Conservation (phyloP, 2,888 invertebrate genomes). For the Oxyteleia sp. region DNA sequence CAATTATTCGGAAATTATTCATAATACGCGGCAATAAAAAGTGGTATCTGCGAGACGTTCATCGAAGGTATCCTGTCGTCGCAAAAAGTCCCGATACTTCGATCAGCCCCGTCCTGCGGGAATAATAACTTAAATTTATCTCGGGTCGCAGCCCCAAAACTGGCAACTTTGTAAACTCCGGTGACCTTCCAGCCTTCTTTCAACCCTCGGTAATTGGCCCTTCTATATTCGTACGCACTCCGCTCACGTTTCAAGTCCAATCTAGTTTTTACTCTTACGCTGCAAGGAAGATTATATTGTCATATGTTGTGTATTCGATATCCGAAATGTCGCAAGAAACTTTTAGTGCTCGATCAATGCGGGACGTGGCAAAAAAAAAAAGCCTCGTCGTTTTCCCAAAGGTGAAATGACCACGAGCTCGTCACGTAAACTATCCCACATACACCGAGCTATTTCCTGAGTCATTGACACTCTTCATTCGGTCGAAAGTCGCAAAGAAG, state of each 20-base stretch:
- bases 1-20: neutral
- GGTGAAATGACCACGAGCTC: constrained; percentile 47
- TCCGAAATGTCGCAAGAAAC: constrained; percentile 58
- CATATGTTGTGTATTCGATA: constrained; percentile 60
- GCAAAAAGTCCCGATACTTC: constrained; percentile 12
- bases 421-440: constrained; percentile 48
- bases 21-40: neutral
- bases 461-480: constrained; percentile 46
- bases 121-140: constrained; percentile 28
- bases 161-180: constrained; percentile 21
- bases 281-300: constrained; percentile 43
- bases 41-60: neutral
- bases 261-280: constrained; percentile 61
- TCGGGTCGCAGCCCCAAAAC: constrained; percentile 25
- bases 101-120: constrained; percentile 23
- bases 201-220: constrained; percentile 32
- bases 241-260: constrained; percentile 65
- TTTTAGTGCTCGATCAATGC: constrained; percentile 43
- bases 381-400: constrained; percentile 32
- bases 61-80: neutral
- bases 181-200: constrained; percentile 27
- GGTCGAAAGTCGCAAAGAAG: constrained; percentile 28
- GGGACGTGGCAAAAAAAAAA: constrained; percentile 22
- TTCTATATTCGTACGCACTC: constrained; percentile 58
- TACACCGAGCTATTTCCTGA: constrained; percentile 35